phyloP scores from a whole-genome alignment of 2,113 vertebrate genomes.

The Amblyopsis rosae region DNA sequence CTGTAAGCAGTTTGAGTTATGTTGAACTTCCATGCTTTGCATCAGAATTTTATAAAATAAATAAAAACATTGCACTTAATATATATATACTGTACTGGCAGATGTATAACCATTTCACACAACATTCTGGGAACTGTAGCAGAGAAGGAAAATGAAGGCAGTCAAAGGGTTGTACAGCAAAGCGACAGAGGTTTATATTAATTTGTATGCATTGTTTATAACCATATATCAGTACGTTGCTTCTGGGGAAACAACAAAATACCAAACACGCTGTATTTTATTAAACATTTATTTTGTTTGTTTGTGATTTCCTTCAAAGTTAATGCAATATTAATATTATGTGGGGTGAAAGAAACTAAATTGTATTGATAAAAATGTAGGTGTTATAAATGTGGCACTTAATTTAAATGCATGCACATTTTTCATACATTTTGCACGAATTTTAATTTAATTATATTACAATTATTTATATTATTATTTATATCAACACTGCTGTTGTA shows the following conservation, averaged over 20 bases:
- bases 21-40: constrained; percentile 49
- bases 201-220: constrained; percentile 1
- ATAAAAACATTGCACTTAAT: constrained; percentile 51
- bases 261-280: constrained; percentile 13
- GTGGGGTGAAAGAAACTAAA: no score
- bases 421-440: no score
- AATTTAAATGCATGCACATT: no score
- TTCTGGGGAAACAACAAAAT: not conserved
- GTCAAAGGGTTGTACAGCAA: constrained; percentile 63
- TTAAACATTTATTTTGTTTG: constrained; percentile 31
- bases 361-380: no score
- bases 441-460: no score
- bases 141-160: constrained; percentile 53
- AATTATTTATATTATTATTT: no score
- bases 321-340: not conserved
- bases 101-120: constrained; percentile 63
- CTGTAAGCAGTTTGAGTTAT: constrained; percentile 16
- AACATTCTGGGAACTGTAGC: constrained; percentile 50
- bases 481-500: no score
- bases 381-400: no score
- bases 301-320: constrained; percentile 4
- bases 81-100: constrained; percentile 37
- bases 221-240: constrained; percentile 15
- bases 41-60: constrained; percentile 37
- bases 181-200: constrained; percentile 47